Percentiles rank a stretch among this genome's conserved stretches.
Conservation (phyloP, 2,797 vertebrate species). For the Poecile montanus region DNA sequence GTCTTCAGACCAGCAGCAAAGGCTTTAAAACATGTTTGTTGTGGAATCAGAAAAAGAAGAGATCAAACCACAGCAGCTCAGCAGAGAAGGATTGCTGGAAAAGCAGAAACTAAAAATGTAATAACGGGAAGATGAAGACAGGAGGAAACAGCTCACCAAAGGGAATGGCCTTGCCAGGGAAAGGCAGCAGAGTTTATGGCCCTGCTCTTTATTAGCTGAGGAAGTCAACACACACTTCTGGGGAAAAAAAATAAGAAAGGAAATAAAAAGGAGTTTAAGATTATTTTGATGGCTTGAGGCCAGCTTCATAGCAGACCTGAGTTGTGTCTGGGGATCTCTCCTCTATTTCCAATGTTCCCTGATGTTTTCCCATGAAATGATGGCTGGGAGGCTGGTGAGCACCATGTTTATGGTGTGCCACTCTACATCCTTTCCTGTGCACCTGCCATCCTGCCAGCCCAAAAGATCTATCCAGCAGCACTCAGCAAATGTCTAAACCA, state of each 20-base stretch:
- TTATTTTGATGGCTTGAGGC: conserved; percentile 36
- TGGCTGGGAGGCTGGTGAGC: background rate
- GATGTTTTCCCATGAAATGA: background rate
- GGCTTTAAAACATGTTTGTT: conserved; percentile 60
- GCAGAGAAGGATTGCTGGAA: conserved; percentile 50
- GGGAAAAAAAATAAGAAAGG: background rate
- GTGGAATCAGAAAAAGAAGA: conserved; percentile 52
- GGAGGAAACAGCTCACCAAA: conserved; percentile 36
- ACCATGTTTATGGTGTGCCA: background rate
- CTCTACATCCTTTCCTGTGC: background rate
- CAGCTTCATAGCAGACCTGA: background rate
- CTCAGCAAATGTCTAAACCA: background rate
- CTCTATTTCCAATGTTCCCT: background rate
- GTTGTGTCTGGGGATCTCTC: background rate
- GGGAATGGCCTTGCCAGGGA: conserved; percentile 34
- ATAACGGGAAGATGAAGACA: conserved; percentile 29
- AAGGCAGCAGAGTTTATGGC: conserved; percentile 36
- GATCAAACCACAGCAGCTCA: conserved; percentile 1
- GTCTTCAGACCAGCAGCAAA: conserved; percentile 22
- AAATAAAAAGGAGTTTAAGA: conserved; percentile 58
- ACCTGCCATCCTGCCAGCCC: background rate
- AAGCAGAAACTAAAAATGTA: conserved; percentile 57
- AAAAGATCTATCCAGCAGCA: background rate
- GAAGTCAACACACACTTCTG: background rate
- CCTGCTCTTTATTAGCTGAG: conserved; percentile 38